phyloP scores from a whole-genome alignment of 2,888 invertebrate species.

The Polyploca ridens region DNA sequence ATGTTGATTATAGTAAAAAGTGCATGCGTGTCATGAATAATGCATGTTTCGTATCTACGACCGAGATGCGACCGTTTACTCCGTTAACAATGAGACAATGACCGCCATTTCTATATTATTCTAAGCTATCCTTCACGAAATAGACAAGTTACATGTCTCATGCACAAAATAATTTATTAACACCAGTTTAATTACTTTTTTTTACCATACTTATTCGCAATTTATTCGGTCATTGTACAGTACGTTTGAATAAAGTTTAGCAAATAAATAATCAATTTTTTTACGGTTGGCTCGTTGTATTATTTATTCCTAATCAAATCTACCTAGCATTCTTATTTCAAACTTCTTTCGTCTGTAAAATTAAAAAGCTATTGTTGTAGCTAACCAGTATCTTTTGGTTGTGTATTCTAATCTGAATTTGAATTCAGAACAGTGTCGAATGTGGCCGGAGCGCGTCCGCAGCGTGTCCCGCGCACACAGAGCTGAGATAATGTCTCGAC shows the following conservation, averaged over 20 bases:
- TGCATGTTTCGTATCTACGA: background rate
- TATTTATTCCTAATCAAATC: background rate
- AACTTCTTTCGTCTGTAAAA: background rate
- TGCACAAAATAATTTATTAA: background rate
- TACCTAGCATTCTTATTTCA: background rate
- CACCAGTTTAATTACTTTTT: background rate
- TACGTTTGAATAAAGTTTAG: background rate
- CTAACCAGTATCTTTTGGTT: background rate
- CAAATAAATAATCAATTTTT: background rate
- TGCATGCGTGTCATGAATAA: background rate
- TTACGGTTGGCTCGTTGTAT: background rate
- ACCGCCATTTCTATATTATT: background rate
- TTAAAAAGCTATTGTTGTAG: background rate
- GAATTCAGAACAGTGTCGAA: conserved; percentile 26
- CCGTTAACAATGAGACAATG: background rate
- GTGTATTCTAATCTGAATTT: conserved; percentile 28
- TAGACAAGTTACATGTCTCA: background rate
- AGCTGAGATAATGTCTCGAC: conserved; percentile 47
- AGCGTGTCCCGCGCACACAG: conserved; percentile 25
- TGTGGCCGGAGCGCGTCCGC: conserved; percentile 28
- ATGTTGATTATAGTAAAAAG: background rate
- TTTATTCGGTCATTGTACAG: background rate
- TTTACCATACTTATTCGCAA: background rate
- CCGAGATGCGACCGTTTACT: background rate
- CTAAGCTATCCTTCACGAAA: background rate